Evolutionary conservation across 2,888 invertebrate species (phyloP), one percentile per base, ranked within the genome.

Genomic region (Drosophila mayaguana): DNA sequence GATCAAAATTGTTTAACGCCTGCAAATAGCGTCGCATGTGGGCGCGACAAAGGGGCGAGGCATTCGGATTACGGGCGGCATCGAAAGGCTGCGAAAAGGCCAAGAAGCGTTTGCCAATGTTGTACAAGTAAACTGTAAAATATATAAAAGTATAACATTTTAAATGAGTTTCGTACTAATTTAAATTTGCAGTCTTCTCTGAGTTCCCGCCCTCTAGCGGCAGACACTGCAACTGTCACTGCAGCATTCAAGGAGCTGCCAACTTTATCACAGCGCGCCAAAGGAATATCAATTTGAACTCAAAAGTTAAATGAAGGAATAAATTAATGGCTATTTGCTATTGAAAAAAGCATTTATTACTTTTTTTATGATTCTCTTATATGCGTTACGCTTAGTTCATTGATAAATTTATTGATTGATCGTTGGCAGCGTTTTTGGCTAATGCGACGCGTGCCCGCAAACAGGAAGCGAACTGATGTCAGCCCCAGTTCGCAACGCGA

Each of bases 1-100:
- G 74, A 72, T 92, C 92, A 54, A 92, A 91, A 62, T 92, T 92
- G 68, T 90, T 81, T 62, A 92, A 78, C 53, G 88, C 91, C 32
- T 88, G 77, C 28, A 92, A 60, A 78, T 89, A 92, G 53, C 83
- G 81, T 45, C 81, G 85, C 67, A 90, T 92, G 51, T 92, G 91
- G 5, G 73, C 63, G 57, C 92, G 91, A 59, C 92, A 92, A 4
- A 83, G 63, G 16, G 83, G 72, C 16, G 92, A 90, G 43, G 92
- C 83, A 51, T 88, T 73, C 8, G 92, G 92, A 80, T 88, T 89
- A 25, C 84, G 81, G 53, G 92, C 88, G 14, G 91, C 83, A 84
- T 92, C 92, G 46, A 92, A 91, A 3, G 92, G 92, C 56, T 85
- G 82, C 11, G 90, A 80, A 3, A 92, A 74, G 36, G 88, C 85